Base-by-base conservation (phyloP, 2,888 invertebrate species). In the Dione juno region DNA sequence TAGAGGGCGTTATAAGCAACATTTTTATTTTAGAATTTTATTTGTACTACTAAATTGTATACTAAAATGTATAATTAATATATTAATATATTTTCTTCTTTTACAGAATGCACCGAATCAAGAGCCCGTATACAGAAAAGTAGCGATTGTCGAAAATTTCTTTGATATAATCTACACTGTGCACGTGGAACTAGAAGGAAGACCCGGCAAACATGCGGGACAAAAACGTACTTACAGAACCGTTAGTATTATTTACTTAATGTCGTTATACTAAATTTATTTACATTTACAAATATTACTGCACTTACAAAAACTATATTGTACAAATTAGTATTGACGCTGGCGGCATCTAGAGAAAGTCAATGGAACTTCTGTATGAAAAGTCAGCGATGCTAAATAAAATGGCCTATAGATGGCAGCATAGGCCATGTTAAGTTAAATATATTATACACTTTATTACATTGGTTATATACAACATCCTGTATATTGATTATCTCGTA, bases 131-230 rank as follows among this genome's bases (percentile, higher is more conserved):
- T 98, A 97, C 89, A 96, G 98, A 82, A 97, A 98, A 86, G 99
- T 99, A 59, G 98, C 99, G 0, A 96, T 98, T 48, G 99, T 99
- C n/a, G 99, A 99, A 92, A 97, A 98, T 84, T 99, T 99, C 94
- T 99, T 98, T 87, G 97, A 98, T 86, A 99, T 99, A 76, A 99
- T 99, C 83, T 98, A 98, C 92, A 97, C 97, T 65, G 98, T 99
- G 16, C 99, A 99, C 87, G 98, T 99, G 67, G 98, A 98, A 84
- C 94, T 98, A 81, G 98, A 98, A 86, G 98, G 98, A 66, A 94
- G 97, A 77, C 96, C 96, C 66, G 98, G 98, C 69, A 98, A 98
- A 88, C 99, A 99, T 85, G 98, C 98, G n/a, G 99, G 99, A 52
- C 99, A 99, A 87, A 99, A 99, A 86, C 94, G 98, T 77, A 99